Conservation (phyloP, 2,888 invertebrate genomes). For the Barypeithes pellucidus region DNA sequence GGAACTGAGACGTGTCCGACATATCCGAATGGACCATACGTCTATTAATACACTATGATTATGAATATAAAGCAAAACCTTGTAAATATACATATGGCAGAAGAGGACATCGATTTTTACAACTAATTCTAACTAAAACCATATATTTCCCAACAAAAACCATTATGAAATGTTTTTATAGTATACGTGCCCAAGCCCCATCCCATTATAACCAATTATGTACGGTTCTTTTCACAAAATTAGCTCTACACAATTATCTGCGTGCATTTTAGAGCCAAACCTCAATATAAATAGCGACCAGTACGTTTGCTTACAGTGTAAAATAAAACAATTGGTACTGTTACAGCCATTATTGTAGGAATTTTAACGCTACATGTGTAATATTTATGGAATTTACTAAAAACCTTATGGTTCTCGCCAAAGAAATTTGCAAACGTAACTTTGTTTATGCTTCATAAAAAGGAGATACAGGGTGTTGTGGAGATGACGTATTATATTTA, state of each 20-base stretch:
- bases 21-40: too few relatives aligned
- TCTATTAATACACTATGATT: too few relatives aligned
- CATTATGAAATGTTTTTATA: conserved; percentile 41
- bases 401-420: too few relatives aligned
- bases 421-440: too few relatives aligned
- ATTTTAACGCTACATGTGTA: too few relatives aligned
- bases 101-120: neutral
- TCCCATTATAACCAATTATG: conserved; percentile 46
- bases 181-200: conserved; percentile 39
- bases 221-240: conserved; percentile 45
- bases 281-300: conserved; percentile 4
- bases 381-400: too few relatives aligned
- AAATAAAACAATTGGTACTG: too few relatives aligned
- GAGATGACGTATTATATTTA: too few relatives aligned
- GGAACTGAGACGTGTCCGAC: too few relatives aligned
- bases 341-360: too few relatives aligned
- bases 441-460: too few relatives aligned
- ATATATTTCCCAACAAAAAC: conserved; percentile 35
- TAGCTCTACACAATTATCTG: conserved; percentile 22
- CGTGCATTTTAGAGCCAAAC: conserved; percentile 2
- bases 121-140: conserved; percentile 22
- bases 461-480: too few relatives aligned
- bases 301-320: neutral
- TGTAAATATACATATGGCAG: neutral
- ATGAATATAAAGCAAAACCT: neutral